Evolutionary conservation across 64 coral and sea anemone genomes (phyloP), one percentile per base, ranked within the genome.

Genomic region (Acropora yongei): DNA sequence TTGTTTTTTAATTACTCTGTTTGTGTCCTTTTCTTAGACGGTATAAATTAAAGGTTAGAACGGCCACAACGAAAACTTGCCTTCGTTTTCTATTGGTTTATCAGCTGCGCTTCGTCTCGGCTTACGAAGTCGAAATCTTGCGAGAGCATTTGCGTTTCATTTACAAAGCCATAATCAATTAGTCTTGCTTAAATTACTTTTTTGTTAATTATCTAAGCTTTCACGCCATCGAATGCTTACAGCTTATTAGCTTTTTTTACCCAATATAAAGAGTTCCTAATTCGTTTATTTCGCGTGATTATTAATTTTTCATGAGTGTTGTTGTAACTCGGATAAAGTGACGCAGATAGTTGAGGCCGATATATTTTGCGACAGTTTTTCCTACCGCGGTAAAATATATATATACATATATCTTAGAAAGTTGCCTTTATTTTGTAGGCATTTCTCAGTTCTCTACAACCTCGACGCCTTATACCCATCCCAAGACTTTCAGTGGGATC

Each of bases 371-470:
- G 74, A 45, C 39, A 63, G 60, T 63, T 63, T 63, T 63, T 14
- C 60, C 2, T 44, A 44, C 55, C 46, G 18, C 57, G 3, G 0
- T 13, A 13, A 83, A 16, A 20, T 18, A 20, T 10, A 46, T 76
- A 30, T 30, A 30, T 5, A 20, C 7, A 20, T 10, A 46, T 76
- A 30, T 30, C 30, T 5, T 4, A 44, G 17, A 47, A 84, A 47
- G 2, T 8, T 68, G 61, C 67, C 43, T 72, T 41, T 41, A 47
- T 71, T 49, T 77, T n/a, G 17, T 13, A 84, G 82, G 82, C 82
- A 69, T 71, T 84, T 84, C 82, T 84, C 68, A 84, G 82, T 65
- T 84, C 71, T n/a, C 82, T 84, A 49, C 82, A 43, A 44, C 82
- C 71, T 48, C 82, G 63, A 18, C 14, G 6, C 43, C 63, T 84